Percentiles rank a stretch among this genome's conserved stretches.
Evolutionary conservation across 2,113 vertebrate genomes (phyloP).

Genomic region (Erpornis zantholeuca): DNA sequence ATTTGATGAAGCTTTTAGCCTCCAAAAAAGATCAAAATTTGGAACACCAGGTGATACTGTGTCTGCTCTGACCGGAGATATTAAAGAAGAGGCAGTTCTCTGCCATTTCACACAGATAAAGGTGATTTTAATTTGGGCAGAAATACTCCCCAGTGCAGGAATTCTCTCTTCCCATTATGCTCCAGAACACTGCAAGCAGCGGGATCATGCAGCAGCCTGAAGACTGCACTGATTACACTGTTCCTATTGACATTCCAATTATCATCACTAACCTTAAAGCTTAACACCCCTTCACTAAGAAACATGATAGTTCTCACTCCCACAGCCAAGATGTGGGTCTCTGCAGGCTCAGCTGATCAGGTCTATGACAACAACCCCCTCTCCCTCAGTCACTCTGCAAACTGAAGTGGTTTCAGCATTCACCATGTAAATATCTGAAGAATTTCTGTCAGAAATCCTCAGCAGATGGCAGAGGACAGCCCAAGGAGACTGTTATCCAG

Average conservation of each 20-base stretch:
- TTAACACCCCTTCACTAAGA: background rate
- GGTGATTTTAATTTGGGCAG: background rate
- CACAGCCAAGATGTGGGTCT: background rate
- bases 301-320: background rate
- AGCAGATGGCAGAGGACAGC: background rate
- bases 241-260: conserved; percentile 7
- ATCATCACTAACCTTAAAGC: background rate
- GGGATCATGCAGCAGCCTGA: background rate
- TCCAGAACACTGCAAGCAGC: background rate
- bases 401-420: background rate
- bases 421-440: background rate
- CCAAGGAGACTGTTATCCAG: background rate
- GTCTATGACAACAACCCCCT: background rate
- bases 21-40: background rate
- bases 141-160: background rate
- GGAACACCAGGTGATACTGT: background rate
- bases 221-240: background rate
- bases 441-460: background rate
- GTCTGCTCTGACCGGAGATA: background rate
- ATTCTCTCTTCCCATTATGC: background rate
- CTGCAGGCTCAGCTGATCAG: conserved; percentile 3
- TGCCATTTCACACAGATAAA: background rate
- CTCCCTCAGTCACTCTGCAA: background rate
- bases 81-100: background rate
- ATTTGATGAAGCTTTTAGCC: background rate